These are phyloP conservation scores for Pterostichus madidus DNA, from an alignment of 2,888 invertebrate genomes.

Conservation along the genomic window DNA sequence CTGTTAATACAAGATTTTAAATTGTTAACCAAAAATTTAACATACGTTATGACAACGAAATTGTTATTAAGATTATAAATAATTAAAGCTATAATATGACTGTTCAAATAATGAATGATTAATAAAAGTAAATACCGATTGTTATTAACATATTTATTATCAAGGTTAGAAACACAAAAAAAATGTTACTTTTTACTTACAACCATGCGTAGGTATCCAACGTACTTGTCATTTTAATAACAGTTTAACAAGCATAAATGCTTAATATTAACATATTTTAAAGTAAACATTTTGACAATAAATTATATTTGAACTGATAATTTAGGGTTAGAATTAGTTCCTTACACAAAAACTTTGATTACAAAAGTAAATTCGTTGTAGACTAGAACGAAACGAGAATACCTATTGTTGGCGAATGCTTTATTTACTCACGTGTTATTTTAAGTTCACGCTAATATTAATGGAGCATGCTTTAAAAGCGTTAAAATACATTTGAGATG, in stretches of 20 bases:
- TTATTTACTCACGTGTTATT: slow-evolving; percentile 55
- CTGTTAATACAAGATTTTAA: background rate
- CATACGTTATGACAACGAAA: slow-evolving; percentile 7
- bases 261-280: no score
- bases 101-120: background rate
- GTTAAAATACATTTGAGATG: slow-evolving; percentile 15
- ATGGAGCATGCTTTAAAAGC: slow-evolving; percentile 32
- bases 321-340: background rate
- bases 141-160: background rate
- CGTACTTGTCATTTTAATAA: no score
- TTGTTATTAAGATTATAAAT: background rate
- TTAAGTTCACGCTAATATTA: slow-evolving; percentile 51
- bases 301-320: slow-evolving; percentile 6
- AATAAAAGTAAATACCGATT: no score
- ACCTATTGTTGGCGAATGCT: slow-evolving; percentile 49
- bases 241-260: no score
- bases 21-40: slow-evolving; percentile 25
- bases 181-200: background rate
- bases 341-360: background rate
- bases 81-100: background rate
- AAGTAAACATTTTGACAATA: background rate
- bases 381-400: slow-evolving; percentile 2
- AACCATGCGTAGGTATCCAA: no score
- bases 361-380: background rate
- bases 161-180: slow-evolving; percentile 10